Evolutionary conservation across 1,140 invertebrate genomes (phyloP), one percentile per base, ranked within the genome.

Genomic region (Dinoponera quadriceps): DNA sequence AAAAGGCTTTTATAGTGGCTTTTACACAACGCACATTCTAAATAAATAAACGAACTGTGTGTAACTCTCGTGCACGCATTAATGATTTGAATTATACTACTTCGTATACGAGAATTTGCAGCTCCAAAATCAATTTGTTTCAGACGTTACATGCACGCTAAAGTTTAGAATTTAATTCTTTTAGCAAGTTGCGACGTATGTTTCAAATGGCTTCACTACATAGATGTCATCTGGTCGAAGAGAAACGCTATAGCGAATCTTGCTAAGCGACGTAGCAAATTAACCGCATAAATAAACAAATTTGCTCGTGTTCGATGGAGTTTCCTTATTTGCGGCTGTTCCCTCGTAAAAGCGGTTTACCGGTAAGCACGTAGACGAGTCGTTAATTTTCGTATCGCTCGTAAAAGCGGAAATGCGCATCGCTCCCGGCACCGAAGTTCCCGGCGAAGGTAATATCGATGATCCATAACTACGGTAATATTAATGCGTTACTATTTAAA

Each of bases 281-380:
- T 55, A 57, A 22, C 33, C 33, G 44, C 51, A 33, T 78, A 78
- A 69, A 78, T 55, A 78, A 77, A 77, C 74, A 77, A 78, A 69
- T 78, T 78, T 57, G 49, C 51, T 14, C 16, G 51, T 78, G 75
- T 69, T 68, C 63, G 22, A 78, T 78, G 75, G 33, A 78, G 51
- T 78, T 78, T 78, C 63, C 75, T 69, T 48, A 78, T 78, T 78
- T 49, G 63, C 49, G 49, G 22, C 54, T 78, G 33, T 69, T 78
- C 75, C 68, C 63, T 68, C 75, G 63, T 78, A 69, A 78, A 78
- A 78, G 63, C 33, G 49, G 33, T 78, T 78, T 69, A 78, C 18
- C 63, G 14, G 33, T 33, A 78, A 78, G 33, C 63, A 78, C 51
- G 33, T 57, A 78, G 63, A 78, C 63, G 54, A 78, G 49, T 78